Percentiles rank a stretch among this genome's conserved stretches.
phyloP scores from a whole-genome alignment of 2,113 vertebrate species.

The Spheniscus mendiculus region DNA sequence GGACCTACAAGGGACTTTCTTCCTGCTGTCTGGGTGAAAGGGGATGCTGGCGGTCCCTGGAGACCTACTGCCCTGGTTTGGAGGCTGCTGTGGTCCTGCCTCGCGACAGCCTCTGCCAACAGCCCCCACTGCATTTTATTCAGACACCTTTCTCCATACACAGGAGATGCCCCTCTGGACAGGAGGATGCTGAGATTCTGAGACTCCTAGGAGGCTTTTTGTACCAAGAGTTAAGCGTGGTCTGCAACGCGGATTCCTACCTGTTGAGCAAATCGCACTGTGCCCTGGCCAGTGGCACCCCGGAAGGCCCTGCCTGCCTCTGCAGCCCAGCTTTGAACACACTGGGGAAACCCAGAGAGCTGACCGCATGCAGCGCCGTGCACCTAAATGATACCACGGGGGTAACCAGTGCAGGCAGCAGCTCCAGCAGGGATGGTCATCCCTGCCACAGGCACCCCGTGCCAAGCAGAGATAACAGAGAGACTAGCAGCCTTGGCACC shows the following conservation, averaged over 20 bases:
- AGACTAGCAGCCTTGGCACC: background rate
- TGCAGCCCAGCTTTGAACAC: background rate
- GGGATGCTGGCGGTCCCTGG: background rate
- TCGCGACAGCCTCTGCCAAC: background rate
- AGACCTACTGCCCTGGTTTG: background rate
- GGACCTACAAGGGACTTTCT: background rate
- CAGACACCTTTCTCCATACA: background rate
- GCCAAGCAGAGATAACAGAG: background rate
- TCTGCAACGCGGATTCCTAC: background rate
- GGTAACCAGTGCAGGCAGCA: background rate
- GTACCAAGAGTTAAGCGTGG: background rate
- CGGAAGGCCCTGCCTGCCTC: background rate
- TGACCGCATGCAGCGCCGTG: rapidly evolving
- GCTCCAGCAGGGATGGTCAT: background rate
- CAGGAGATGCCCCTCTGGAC: background rate
- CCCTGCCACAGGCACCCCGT: rapidly evolving
- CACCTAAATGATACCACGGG: rapidly evolving
- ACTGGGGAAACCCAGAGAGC: background rate
- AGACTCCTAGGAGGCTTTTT: background rate
- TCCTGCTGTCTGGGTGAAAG: background rate
- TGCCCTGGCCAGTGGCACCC: no score
- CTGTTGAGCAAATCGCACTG: background rate
- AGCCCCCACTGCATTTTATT: background rate
- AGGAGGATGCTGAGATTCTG: background rate
- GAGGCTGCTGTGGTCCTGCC: background rate